Base-by-base conservation (phyloP, 2,888 invertebrate species). In the Sminthurinus aureus region DNA sequence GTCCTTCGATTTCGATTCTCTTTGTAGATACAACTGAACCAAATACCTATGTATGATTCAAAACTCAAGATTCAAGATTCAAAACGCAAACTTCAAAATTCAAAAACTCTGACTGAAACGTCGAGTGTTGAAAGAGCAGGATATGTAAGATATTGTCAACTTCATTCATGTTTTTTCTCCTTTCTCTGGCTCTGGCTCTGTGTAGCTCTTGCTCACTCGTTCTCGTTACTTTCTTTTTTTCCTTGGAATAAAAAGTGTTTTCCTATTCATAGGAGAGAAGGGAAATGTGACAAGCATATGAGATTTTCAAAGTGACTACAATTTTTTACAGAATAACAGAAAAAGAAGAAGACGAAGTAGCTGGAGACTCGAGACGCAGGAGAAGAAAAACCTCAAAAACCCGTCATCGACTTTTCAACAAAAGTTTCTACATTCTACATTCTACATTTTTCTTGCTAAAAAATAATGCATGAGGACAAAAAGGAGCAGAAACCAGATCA, bases 251-350 rank as follows among this genome's bases (percentile, higher is more conserved):
- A 26, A 71, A 22, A 26, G 26, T 13, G 11, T 15, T 71, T 20
- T 71, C 24, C 24, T 71, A 71, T 71, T 71, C 71, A 71, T 71
- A 24, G 26, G 13, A 71, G 26, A 71, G 15, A 24, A 26, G 26
- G 24, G 24, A 71, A 71, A 71, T 71, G 22, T 71, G 71, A 71
- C 71, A 24, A 71, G 71, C 71, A 71, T 71, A 15, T 71, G 71
- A 71, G 26, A 24, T 24, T 71, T 13, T 22, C 13, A 24, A 71
- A 71, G 24, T 22, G 71, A 24, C 24, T 71, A 71, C 26, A 71
- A 71, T 71, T 71, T 71, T 71, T 71, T 38, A 38, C 6, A 38
- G 38, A 38, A 38, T 38, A 38, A 38, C 1, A 38, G 6, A 38
- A 6, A 38, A 38, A 38, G 38, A 38, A 6, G 38, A 38, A 38